These are phyloP conservation scores for Colius striatus DNA, from an alignment of 2,113 vertebrate species.

Conservation along the genomic window DNA sequence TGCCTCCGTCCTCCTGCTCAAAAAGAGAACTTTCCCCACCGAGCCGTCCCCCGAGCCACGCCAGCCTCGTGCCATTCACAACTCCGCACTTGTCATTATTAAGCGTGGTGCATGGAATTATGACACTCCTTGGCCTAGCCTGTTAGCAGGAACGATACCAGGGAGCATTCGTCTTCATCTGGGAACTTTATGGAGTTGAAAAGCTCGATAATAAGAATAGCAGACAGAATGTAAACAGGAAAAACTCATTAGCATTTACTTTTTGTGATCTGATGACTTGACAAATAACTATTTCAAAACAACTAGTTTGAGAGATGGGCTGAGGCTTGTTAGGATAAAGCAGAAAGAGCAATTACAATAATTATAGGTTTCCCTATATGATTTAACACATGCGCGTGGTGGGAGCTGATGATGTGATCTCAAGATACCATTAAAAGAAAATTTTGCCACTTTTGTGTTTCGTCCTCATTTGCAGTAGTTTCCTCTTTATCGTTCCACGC, in stretches of 20 bases:
- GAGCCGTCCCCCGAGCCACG: neutral
- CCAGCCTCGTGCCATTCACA: neutral
- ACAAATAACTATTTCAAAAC: conserved; percentile 77
- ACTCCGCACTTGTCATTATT: neutral
- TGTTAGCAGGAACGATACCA: conserved; percentile 7
- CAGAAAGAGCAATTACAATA: conserved; percentile 81
- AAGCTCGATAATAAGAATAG: conserved; percentile 56
- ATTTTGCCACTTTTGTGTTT: conserved; percentile 73
- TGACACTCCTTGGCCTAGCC: neutral
- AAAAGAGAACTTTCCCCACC: neutral
- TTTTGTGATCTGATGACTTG: conserved; percentile 73
- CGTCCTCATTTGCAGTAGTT: conserved; percentile 59
- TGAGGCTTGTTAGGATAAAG: conserved; percentile 73
- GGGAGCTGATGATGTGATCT: conserved; percentile 64
- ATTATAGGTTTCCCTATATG: conserved; percentile 76
- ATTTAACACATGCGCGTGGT: conserved; percentile 67
- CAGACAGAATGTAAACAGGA: conserved; percentile 59
- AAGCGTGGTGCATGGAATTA: neutral
- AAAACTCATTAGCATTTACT: conserved; percentile 58
- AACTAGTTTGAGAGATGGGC: conserved; percentile 67
- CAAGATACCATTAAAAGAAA: conserved; percentile 63
- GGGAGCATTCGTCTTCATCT: conserved; percentile 15
- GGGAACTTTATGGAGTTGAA: conserved; percentile 51
- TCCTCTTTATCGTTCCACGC: conserved; percentile 22
- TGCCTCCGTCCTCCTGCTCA: neutral